Base-by-base conservation (phyloP, 2,888 invertebrate genomes). In the Ischnus inquisitorius region DNA sequence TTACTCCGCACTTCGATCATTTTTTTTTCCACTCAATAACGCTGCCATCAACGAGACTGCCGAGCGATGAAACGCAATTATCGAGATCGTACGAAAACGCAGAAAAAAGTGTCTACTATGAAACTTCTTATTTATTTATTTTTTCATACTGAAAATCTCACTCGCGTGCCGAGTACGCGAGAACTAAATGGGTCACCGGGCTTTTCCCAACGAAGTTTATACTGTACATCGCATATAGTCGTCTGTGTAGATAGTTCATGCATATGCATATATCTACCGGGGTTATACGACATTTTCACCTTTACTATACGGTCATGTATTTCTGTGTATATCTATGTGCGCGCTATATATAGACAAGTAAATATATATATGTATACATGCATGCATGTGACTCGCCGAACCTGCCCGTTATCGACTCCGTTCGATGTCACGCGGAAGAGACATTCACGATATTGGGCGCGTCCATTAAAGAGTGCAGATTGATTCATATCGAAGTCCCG, bases 391-490 rank as follows among this genome's bases (percentile, higher is more conserved):
- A 54, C 25, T 12, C 54, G 54, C 3, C 54, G 22, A 12, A 19
- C 28, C 57, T 22, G 14, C 41, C 43, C 22, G 25, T 60, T 72
- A 72, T 72, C 22, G 57, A 60, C 57, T 39, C 39, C 6, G 39
- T 19, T 71, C 22, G 22, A 34, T 12, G 69, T 19, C 65, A 54
- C 51, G 39, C 34, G 48, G 67, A 43, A 67, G 5, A n/a, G 65
- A 78, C 43, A 83, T 67, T 85, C 57, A 71, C n/a, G 68, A 77
- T 75, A 83, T 74, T 74, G 60, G 48, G 69, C 57, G 10, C 25
- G 51, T 84, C 69, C 72, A 82, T 78, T 75, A 81, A 83, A 64
- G 48, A 65, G 57, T 60, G 41, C 54, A 69, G 74, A 75, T 85
- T 85, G 83, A 85, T 83, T 85, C 69, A 39, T 80, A 76, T 81